Evolutionary conservation across 2,888 invertebrate genomes (phyloP), one percentile per base, ranked within the genome.

Genomic region (Perizoma flavofasciatum): DNA sequence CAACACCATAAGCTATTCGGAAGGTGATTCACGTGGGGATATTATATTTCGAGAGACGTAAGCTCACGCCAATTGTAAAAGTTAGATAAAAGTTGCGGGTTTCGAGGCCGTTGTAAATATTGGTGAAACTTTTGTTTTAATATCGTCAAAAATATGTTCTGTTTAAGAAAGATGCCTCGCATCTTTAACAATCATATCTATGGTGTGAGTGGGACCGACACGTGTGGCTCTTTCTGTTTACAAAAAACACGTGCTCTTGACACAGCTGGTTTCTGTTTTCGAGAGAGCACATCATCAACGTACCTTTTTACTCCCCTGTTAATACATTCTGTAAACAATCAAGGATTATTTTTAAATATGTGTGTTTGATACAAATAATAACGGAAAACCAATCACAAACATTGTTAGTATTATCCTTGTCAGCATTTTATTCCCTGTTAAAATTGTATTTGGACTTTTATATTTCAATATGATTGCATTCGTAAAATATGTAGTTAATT

Each of bases 11-110:
- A 79, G 74, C 66, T 77, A 71, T 69, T 69, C 74, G 71, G 68
- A 75, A 74, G 78, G 71, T 86, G 86, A 86, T 78, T 86, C 85
- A 87, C 71, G 65, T 70, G 68, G 69, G 63, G 68, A 73, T 73
- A 75, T 75, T 73, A 77, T 79, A 79, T 82, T 81, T 78, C 65
- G 69, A 75, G 71, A 64, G 62, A 65, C 73, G 63, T 70, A 72
- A 69, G 69, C 71, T 67, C 71, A 72, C 73, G 68, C 57, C 59
- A 49, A 63, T 63, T 63, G 52, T 49, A 54, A 65, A 66, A 64
- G 61, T 63, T 69, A 54, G 49, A 61, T 56, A 59, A 63, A 55
- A 58, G 39, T 64, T 57, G 56, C 49, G 59, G 55, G 48, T 59
- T 52, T 55, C 50, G 52, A 52, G 47, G 55, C 11, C 55, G 33